Evolutionary conservation across 2,888 invertebrate species (phyloP).

Genomic region (Nomada fucata): DNA sequence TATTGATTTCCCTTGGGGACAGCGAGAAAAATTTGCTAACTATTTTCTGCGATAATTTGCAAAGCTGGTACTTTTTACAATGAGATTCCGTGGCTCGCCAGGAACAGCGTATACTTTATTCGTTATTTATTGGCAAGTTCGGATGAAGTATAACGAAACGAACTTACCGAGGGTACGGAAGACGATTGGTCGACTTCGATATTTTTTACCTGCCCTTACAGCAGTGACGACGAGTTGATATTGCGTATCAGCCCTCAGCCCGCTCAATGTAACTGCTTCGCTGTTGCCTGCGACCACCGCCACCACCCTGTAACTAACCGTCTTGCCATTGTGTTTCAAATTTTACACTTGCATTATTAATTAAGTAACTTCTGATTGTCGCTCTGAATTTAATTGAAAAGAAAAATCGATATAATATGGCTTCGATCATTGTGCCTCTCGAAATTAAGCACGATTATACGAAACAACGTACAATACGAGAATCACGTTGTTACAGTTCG

Average conservation of each 20-base stretch:
- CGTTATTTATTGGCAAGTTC: neutral
- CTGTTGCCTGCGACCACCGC: conserved; percentile 95
- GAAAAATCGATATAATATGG: too few species aligned
- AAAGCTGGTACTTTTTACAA: too few species aligned
- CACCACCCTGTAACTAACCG: conserved; percentile 97
- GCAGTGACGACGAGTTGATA: conserved; percentile 95
- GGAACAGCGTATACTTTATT: too few species aligned
- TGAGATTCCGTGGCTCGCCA: neutral
- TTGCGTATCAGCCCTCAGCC: conserved; percentile 93
- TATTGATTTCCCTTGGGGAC: too few species aligned
- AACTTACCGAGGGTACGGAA: conserved; percentile 93
- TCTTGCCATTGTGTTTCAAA: conserved; percentile 80
- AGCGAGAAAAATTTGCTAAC: too few species aligned
- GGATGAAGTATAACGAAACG: neutral
- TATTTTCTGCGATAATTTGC: too few species aligned
- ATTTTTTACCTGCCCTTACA: conserved; percentile 92
- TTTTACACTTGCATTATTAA: conserved; percentile 25
- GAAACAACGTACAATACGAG: too few species aligned
- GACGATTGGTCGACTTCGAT: conserved; percentile 93
- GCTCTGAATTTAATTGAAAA: neutral
- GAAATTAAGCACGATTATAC: too few species aligned
- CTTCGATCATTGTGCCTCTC: too few species aligned
- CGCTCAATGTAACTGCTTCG: conserved; percentile 93
- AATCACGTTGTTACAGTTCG: too few species aligned
- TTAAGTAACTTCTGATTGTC: neutral